Evolutionary conservation across 30 jellyfish, hydroid and myxozoan species (phyloP).

Genomic region (Pelagia noctiluca): DNA sequence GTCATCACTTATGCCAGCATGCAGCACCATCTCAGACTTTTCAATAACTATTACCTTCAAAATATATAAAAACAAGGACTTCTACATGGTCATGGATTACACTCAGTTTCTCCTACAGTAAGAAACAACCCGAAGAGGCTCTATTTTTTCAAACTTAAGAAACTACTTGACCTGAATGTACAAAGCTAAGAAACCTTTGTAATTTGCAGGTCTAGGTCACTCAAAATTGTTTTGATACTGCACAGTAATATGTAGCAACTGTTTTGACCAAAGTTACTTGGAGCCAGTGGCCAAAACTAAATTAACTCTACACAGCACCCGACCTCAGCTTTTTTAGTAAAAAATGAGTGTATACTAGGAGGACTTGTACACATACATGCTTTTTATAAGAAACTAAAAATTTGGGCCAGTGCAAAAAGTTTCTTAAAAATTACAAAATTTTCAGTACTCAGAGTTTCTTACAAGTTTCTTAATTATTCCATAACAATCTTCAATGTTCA

Average conservation of each 20-base stretch:
- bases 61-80: constrained; percentile 5
- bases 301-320: constrained; percentile 4
- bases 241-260: not conserved
- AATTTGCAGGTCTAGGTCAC: constrained; percentile 5
- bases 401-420: too few species aligned
- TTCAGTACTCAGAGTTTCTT: too few species aligned
- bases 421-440: too few species aligned
- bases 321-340: constrained; percentile 1
- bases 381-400: too few species aligned
- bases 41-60: constrained; percentile 18
- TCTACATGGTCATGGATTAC: too few species aligned
- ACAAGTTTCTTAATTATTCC: too few species aligned
- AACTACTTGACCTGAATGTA: constrained; percentile 3
- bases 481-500: not conserved
- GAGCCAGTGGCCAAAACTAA: constrained; percentile 8
- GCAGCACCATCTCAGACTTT: constrained; percentile 33
- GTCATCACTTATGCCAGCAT: constrained; percentile 41
- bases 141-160: not conserved
- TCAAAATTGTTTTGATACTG: constrained; percentile 3
- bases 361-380: constrained; percentile 7
- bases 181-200: not conserved
- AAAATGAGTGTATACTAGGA: constrained; percentile 2
- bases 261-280: constrained; percentile 3
- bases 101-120: too few species aligned
- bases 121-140: constrained; percentile 3